Conservation (phyloP, 2,888 invertebrate genomes). For the Pemphredon lugubris region DNA sequence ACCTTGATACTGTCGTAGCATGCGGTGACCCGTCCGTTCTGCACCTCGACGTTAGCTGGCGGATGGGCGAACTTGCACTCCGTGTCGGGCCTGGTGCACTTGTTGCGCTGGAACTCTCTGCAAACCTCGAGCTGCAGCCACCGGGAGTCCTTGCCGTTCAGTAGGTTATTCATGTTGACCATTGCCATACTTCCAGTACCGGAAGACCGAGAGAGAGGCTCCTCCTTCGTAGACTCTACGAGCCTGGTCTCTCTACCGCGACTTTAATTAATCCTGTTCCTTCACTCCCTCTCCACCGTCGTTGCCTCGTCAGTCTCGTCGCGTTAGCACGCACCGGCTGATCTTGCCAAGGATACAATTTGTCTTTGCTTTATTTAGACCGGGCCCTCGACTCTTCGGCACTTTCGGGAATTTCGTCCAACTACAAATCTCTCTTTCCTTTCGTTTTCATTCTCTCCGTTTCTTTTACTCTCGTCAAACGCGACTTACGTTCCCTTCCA, state of each 20-base stretch:
- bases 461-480: conserved; percentile 5
- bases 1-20: conserved; percentile 99
- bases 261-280: conserved; percentile 41
- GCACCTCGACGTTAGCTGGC: conserved; percentile 99
- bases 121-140: conserved; percentile 99
- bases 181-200: conserved; percentile 86
- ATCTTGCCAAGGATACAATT: conserved; percentile 66
- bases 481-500: not conserved
- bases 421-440: conserved; percentile 5
- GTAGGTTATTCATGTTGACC: conserved; percentile 98
- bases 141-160: conserved; percentile 99
- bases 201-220: conserved; percentile 58
- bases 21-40: conserved; percentile 99
- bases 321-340: conserved; percentile 63
- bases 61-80: conserved; percentile 99
- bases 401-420: conserved; percentile 49
- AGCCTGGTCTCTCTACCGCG: conserved; percentile 35
- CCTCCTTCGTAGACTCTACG: conserved; percentile 55
- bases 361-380: conserved; percentile 50
- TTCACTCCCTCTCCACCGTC: conserved; percentile 27
- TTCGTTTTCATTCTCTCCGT: conserved; percentile 3
- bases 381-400: conserved; percentile 35
- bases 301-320: conserved; percentile 30
- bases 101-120: conserved; percentile 99
- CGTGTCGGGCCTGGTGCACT: conserved; percentile 99